Percentiles rank a stretch among this genome's conserved stretches.
Conservation (phyloP, 92 coral and sea anemone genomes). For the Zoanthus solanderi region DNA sequence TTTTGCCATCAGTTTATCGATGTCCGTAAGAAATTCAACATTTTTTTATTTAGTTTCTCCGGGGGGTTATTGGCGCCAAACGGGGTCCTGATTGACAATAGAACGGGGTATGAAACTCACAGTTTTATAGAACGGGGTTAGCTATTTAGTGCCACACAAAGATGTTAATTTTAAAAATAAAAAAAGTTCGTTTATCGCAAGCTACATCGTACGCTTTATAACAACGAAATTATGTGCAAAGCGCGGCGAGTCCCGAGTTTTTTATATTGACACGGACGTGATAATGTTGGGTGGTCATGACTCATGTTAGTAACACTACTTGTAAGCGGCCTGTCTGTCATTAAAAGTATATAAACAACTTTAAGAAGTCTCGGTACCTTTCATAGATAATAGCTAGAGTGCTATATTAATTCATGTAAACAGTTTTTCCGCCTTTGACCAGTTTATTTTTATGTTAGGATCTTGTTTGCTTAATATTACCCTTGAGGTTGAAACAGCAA, state of each 20-base stretch:
- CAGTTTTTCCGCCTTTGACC: no score
- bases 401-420: neutral
- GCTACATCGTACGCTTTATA: slow-evolving; percentile 1
- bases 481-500: no score
- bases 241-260: neutral
- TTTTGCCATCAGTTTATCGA: neutral
- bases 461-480: no score
- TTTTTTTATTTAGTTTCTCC: neutral
- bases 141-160: neutral
- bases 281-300: slow-evolving; percentile 13
- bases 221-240: neutral
- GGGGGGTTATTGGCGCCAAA: neutral
- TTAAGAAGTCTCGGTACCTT: neutral
- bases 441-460: no score
- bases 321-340: slow-evolving; percentile 19
- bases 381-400: neutral
- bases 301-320: slow-evolving; percentile 13
- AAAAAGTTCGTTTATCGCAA: neutral
- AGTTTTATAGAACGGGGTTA: neutral
- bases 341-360: neutral
- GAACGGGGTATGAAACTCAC: neutral
- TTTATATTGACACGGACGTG: slow-evolving; percentile 1
- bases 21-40: slow-evolving; percentile 11
- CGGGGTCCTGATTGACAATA: neutral
- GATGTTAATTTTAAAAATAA: neutral